Evolutionary conservation across 2,888 invertebrate species (phyloP).

Genomic region (Parnassius glacialis): DNA sequence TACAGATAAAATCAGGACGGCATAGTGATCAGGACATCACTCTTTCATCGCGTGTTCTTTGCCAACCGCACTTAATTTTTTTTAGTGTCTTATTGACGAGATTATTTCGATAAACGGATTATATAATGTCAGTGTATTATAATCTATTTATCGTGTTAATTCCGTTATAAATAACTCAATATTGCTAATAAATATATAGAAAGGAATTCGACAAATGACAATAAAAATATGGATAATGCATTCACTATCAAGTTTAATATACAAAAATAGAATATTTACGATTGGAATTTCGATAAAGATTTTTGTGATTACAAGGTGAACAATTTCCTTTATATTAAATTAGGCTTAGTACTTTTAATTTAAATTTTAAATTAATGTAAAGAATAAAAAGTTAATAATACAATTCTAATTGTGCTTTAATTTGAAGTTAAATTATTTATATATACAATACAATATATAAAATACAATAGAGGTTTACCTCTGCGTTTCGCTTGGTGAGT

Average conservation of each 20-base stretch:
- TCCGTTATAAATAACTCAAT: constrained; percentile 28
- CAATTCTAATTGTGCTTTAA: too few species aligned
- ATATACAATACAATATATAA: too few species aligned
- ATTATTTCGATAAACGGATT: too few species aligned
- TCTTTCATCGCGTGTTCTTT: neutral
- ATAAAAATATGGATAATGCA: constrained; percentile 21
- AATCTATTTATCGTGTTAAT: constrained; percentile 26
- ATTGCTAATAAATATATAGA: constrained; percentile 11
- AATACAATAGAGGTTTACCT: too few species aligned
- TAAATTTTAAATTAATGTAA: too few species aligned
- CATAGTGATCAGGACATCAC: neutral
- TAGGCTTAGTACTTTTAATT: too few species aligned
- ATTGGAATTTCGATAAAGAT: constrained; percentile 7
- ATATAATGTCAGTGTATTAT: neutral
- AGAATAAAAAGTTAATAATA: too few species aligned
- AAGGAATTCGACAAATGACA: constrained; percentile 29
- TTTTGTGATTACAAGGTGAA: neutral
- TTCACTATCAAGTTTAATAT: constrained; percentile 10
- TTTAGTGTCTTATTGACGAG: too few species aligned
- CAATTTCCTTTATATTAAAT: neutral
- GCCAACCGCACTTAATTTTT: neutral
- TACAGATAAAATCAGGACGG: neutral
- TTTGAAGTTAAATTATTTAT: too few species aligned
- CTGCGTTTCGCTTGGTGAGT: too few species aligned
- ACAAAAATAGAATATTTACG: constrained; percentile 21